Percentiles rank a stretch among this genome's conserved stretches.
phyloP scores from a whole-genome alignment of 2,888 invertebrate species.

The Nomada ruficornis region DNA sequence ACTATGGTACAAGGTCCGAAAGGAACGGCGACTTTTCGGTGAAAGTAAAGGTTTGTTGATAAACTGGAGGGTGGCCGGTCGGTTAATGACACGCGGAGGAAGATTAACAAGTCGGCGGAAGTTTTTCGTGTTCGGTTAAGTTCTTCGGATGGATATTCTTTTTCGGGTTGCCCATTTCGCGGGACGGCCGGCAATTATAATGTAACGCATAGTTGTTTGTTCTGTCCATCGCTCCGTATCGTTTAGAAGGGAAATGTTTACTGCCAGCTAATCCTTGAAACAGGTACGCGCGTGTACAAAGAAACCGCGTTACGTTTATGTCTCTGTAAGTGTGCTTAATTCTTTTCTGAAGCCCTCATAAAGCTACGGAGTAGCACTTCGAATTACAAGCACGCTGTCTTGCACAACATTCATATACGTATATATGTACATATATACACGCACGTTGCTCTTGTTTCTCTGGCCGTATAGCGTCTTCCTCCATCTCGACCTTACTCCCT shows the following conservation, averaged over 20 bases:
- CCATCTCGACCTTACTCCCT: background rate
- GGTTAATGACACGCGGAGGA: conserved; percentile 39
- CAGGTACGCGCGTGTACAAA: background rate
- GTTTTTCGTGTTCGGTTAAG: background rate
- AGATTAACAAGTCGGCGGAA: background rate
- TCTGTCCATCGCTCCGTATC: background rate
- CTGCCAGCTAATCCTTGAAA: background rate
- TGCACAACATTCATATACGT: background rate
- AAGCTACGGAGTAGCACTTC: background rate
- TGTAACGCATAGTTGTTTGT: background rate
- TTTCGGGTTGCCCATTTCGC: no score
- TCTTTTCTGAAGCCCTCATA: background rate
- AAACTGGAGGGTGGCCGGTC: conserved; percentile 26
- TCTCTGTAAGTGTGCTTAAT: background rate
- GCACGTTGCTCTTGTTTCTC: background rate
- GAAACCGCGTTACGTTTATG: background rate
- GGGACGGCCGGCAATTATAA: background rate
- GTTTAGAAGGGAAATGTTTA: background rate
- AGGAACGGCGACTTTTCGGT: conserved; percentile 56
- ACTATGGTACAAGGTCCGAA: conserved; percentile 19
- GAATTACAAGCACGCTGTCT: conserved; percentile 2
- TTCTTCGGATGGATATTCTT: no score
- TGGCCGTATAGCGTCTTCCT: background rate
- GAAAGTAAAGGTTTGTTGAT: conserved; percentile 50
- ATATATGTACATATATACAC: no score